A percentile compares a stretch with the other conserved stretches of the same genome.
Evolutionary conservation across 2,888 invertebrate species (phyloP).

Genomic region (Drosophila paucipuncta): DNA sequence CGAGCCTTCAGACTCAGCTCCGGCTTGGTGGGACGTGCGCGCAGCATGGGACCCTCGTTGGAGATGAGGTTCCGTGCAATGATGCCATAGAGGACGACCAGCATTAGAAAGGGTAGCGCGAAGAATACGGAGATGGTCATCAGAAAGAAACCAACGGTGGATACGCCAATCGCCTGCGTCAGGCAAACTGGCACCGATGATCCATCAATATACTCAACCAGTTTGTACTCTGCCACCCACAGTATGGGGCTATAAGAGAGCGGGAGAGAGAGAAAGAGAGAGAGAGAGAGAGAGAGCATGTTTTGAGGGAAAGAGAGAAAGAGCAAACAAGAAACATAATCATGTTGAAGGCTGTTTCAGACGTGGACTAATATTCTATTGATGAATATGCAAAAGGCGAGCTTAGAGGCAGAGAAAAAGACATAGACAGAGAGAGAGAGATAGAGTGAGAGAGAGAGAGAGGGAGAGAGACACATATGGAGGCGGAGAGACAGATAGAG

Average conservation of each 20-base stretch:
- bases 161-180: constrained; percentile 91
- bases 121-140: constrained; percentile 92
- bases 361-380: constrained; percentile 14
- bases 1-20: constrained; percentile 91
- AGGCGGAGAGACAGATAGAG: not conserved
- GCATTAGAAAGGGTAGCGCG: constrained; percentile 91
- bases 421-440: constrained; percentile 4
- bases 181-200: constrained; percentile 91
- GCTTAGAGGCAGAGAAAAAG: constrained; percentile 15
- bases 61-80: constrained; percentile 94
- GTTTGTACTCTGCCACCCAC: constrained; percentile 91
- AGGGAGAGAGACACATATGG: not conserved
- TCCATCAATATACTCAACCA: constrained; percentile 90
- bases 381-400: constrained; percentile 25
- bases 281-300: constrained; percentile 18
- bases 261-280: constrained; percentile 18
- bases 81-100: constrained; percentile 92
- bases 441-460: not conserved
- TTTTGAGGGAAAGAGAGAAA: constrained; percentile 33
- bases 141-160: constrained; percentile 92
- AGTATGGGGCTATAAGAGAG: constrained; percentile 90
- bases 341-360: constrained; percentile 41
- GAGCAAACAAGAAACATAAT: constrained; percentile 61
- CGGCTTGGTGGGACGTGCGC: constrained; percentile 90
- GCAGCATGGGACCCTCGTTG: constrained; percentile 87